Conservation (phyloP, 2,888 invertebrate species). For the Carabus problematicus region DNA sequence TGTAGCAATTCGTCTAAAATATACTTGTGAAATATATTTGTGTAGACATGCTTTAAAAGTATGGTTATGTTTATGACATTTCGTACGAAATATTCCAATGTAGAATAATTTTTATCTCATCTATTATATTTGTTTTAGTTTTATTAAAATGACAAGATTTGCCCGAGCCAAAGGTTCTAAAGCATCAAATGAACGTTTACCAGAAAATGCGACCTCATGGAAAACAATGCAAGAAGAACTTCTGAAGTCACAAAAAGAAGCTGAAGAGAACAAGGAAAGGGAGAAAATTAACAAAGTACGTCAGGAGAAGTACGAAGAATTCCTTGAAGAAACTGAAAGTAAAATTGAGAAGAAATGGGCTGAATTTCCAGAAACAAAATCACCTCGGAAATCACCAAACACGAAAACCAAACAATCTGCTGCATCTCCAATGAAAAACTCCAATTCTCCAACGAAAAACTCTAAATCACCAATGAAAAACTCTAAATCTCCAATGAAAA, state of each 20-base stretch:
- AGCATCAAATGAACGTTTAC: conserved; percentile 72
- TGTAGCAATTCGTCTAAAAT: no score
- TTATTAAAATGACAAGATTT: conserved; percentile 71
- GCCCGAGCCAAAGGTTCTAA: conserved; percentile 78
- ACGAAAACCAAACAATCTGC: conserved; percentile 7
- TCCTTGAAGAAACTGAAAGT: conserved; percentile 62
- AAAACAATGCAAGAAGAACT: conserved; percentile 72
- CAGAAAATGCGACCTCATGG: conserved; percentile 78
- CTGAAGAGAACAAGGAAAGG: conserved; percentile 61
- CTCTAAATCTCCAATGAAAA: conserved; percentile 19
- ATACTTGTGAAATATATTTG: no score
- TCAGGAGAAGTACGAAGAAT: conserved; percentile 60
- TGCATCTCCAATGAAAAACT: no score
- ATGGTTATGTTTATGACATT: no score
- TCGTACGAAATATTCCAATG: no score
- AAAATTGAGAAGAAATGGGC: conserved; percentile 64
- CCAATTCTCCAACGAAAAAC: conserved; percentile 15
- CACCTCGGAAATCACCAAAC: conserved; percentile 26
- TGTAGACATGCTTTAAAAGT: no score
- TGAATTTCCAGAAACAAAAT: conserved; percentile 59
- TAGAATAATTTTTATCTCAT: no score
- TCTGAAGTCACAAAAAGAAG: conserved; percentile 61
- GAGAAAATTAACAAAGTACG: conserved; percentile 56
- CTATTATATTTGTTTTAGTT: not conserved
- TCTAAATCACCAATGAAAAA: conserved; percentile 31